These are phyloP conservation scores for Erethizon dorsatum DNA, from an alignment of 2,797 vertebrate genomes.

Conservation along the genomic window DNA sequence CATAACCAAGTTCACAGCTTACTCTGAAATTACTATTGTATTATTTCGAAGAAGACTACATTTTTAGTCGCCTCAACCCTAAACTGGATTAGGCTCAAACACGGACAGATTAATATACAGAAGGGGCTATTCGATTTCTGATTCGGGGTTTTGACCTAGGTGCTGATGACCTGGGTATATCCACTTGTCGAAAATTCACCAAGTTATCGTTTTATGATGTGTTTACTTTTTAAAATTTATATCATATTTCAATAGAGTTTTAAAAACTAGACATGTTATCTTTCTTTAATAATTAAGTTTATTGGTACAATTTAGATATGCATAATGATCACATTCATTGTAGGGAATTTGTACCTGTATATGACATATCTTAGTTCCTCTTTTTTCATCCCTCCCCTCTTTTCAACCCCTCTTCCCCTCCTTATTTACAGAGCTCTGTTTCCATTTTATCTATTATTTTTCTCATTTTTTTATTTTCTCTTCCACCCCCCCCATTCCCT, in stretches of 20 bases:
- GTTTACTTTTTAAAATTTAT: background rate
- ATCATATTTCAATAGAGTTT: conserved; percentile 29
- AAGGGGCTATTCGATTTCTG: background rate
- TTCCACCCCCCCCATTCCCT: background rate
- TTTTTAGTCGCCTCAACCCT: background rate
- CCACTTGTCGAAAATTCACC: conserved; percentile 38
- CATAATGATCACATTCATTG: background rate
- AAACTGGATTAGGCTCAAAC: background rate
- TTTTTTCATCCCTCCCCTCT: background rate
- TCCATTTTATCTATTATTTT: background rate
- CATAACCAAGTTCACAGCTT: conserved; percentile 33
- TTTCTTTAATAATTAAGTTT: background rate
- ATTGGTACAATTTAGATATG: background rate
- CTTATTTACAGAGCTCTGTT: background rate
- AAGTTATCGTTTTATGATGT: background rate
- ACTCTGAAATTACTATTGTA: conserved; percentile 9
- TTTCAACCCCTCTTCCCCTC: no score
- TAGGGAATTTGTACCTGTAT: background rate
- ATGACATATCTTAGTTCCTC: background rate
- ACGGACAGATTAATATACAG: background rate
- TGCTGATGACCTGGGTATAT: background rate
- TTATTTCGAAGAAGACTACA: conserved; percentile 27
- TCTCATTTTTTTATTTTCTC: background rate
- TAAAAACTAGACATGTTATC: background rate
- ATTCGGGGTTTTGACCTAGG: background rate